Evolutionary conservation across 2,888 invertebrate species (phyloP).

Genomic region (Drosophila nr. perissopoda): DNA sequence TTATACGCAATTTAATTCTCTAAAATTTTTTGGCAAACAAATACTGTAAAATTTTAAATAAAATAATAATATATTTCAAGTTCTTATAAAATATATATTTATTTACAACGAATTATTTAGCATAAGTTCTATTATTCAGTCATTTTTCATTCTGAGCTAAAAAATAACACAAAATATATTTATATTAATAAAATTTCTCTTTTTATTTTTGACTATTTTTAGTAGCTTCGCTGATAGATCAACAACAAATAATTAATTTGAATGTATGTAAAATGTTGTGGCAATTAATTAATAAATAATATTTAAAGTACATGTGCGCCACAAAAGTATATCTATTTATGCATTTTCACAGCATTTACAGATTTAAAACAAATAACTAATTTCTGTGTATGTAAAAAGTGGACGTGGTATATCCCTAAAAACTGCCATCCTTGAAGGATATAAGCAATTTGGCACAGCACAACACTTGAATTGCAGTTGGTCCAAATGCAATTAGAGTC

Average conservation of each 20-base stretch:
- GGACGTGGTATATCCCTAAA: not conserved
- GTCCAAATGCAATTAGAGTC: conserved; percentile 38
- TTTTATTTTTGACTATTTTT: not conserved
- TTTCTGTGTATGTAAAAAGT: not conserved
- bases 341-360: not conserved
- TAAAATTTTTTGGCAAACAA: not conserved
- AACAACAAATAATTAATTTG: not conserved
- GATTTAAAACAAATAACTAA: not conserved
- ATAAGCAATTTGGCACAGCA: conserved; percentile 1
- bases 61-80: not conserved
- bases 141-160: not conserved
- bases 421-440: not conserved
- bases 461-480: conserved; percentile 4
- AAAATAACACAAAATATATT: not conserved
- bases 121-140: not conserved
- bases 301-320: not conserved
- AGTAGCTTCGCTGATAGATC: not conserved
- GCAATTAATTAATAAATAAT: not conserved
- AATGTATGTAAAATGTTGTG: not conserved
- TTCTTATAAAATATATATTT: not conserved
- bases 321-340: not conserved
- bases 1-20: not conserved
- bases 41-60: not conserved
- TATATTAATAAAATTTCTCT: not conserved
- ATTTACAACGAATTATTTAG: not conserved